Evolutionary conservation across 1,140 invertebrate species (phyloP).

Genomic region (Euura saliciscinereae): DNA sequence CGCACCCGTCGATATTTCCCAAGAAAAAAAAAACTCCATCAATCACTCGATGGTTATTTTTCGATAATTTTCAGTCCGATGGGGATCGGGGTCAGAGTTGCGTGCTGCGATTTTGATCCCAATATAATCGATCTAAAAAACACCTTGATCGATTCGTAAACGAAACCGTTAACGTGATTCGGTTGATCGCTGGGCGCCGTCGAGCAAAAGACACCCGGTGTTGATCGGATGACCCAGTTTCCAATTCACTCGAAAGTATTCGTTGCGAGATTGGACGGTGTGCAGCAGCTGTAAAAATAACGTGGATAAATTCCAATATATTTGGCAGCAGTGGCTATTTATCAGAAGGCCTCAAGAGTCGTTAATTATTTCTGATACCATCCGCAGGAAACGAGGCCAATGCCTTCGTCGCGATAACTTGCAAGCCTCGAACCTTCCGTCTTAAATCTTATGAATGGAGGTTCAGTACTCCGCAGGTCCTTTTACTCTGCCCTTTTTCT

Average conservation of each 20-base stretch:
- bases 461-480: slow-evolving; percentile 30
- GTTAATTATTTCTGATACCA: slow-evolving; percentile 6
- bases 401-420: background rate
- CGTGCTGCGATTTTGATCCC: background rate
- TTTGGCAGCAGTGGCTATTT: slow-evolving; percentile 1
- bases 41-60: background rate
- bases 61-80: background rate
- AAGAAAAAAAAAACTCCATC: background rate
- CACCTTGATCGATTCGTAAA: background rate
- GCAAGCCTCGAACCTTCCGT: background rate
- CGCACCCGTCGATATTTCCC: background rate
- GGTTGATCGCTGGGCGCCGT: background rate
- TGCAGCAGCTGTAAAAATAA: slow-evolving; percentile 7
- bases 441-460: slow-evolving; percentile 38
- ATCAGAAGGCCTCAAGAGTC: background rate
- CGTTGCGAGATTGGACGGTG: background rate
- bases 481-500: background rate
- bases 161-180: background rate
- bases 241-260: background rate
- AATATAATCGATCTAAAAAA: background rate
- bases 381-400: background rate
- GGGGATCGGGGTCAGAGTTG: background rate
- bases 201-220: background rate
- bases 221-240: background rate
- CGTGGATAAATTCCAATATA: slow-evolving; percentile 3